Base-by-base conservation (phyloP, 2,888 invertebrate genomes). In the Caenorhabditis japonica region DNA sequence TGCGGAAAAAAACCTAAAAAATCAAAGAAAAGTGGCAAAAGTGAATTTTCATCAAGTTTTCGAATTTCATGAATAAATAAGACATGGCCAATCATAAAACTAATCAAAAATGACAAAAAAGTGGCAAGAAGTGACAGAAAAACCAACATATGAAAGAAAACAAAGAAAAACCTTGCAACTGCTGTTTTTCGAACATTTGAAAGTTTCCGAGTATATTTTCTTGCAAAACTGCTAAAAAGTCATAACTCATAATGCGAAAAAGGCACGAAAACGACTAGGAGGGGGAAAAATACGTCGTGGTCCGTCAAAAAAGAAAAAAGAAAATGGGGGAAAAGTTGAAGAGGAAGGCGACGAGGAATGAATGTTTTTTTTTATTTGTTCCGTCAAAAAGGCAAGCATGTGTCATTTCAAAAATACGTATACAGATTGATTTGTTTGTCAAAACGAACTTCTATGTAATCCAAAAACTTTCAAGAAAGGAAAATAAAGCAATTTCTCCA, bases 181-280 rank as follows among this genome's bases (percentile, higher is more conserved):
- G 8, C 8, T 23, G 51, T 51, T 34, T 51, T 51, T 36, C 38
- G 51, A 38, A 21, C 51, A 34, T 36, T 51, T 12, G n/a, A 51
- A 23, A 27, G 15, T 25, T 8, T n/a, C 38, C 34, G 34, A 34
- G 52, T 43, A 21, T 36, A 39, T 39, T 21, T 51, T 21, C 25
- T 19, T 34, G 41, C n/a, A 30, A 5, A 30, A 30, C 36, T 34
- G 36, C 39, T 39, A 52, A 44, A 44, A 36, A 61, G 61, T 61
- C 61, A 61, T 61, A 61, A 61, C 61, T 61, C 61, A 61, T 61
- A 61, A 61, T 43, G 30, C 30, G 39, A 36, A 39, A 39, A 10
- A 10, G 43, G 23, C 23, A 23, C 23, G 23, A 34, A 61, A 51
- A 43, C 27, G 49, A 30, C 1, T 27, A 36, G 46, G 17, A 59